phyloP scores from a whole-genome alignment of 1,140 invertebrate genomes.

The Macrostomum lignano region DNA sequence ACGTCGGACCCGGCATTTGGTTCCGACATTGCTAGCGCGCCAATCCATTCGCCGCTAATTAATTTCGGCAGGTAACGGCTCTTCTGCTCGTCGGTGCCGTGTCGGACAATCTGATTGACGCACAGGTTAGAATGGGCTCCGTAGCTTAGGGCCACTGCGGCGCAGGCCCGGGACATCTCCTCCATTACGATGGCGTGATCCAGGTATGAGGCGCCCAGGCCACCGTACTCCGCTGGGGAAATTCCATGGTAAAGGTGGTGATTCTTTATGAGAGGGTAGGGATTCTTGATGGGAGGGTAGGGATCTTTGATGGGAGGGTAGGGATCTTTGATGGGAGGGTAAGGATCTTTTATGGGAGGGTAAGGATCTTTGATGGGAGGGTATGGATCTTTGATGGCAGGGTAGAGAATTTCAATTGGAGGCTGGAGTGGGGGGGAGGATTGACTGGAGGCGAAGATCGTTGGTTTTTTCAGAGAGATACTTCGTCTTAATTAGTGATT shows the following conservation, averaged over 20 bases:
- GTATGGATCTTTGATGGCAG: too few species aligned
- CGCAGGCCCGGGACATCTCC: conserved; percentile 60
- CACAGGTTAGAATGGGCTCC: conserved; percentile 92
- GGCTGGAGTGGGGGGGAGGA: too few species aligned
- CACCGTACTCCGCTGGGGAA: conserved; percentile 52
- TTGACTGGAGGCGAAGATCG: too few species aligned
- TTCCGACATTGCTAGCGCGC: conserved; percentile 90
- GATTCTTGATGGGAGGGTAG: too few species aligned
- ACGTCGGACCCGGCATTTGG: conserved; percentile 72
- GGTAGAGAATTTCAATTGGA: too few species aligned
- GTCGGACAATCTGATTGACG: conserved; percentile 73
- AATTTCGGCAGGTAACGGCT: conserved; percentile 70
- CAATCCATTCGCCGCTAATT: conserved; percentile 66
- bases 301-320: too few species aligned
- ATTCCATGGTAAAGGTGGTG: too few species aligned
- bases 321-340: too few species aligned
- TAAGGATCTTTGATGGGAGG: too few species aligned
- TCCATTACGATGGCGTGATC: conserved; percentile 79
- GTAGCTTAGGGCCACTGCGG: conserved; percentile 58
- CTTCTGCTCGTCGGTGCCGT: conserved; percentile 71
- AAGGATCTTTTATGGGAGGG: too few species aligned
- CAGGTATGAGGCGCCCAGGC: conserved; percentile 57
- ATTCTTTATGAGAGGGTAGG: too few species aligned
- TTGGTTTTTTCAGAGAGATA: too few species aligned
- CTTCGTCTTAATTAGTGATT: conserved; percentile 32